These are phyloP conservation scores for Lycia hirtaria DNA, from an alignment of 2,888 invertebrate species.

Conservation along the genomic window DNA sequence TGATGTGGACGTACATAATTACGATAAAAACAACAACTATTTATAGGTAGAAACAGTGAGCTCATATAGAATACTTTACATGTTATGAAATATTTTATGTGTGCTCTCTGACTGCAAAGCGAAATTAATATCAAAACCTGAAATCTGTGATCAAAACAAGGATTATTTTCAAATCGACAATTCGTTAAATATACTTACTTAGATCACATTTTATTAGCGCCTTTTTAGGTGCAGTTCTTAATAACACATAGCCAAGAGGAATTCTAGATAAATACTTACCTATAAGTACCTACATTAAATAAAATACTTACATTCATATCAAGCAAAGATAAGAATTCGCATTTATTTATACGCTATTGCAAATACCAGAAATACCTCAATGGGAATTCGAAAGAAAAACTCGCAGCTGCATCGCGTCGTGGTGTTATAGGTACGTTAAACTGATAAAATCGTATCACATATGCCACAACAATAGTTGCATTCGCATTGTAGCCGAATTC, in stretches of 20 bases:
- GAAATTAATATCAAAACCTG: no score
- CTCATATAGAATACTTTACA: no score
- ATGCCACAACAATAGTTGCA: constrained; percentile 52
- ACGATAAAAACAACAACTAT: neutral
- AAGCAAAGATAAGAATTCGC: neutral
- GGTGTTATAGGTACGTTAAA: constrained; percentile 48
- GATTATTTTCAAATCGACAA: no score
- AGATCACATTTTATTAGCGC: no score
- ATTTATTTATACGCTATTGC: neutral
- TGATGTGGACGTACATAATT: neutral
- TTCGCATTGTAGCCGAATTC: constrained; percentile 57
- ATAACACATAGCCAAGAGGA: neutral
- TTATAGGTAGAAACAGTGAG: no score
- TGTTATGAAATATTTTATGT: no score
- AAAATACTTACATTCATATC: neutral
- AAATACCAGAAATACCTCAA: neutral
- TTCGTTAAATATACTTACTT: no score
- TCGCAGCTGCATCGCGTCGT: constrained; percentile 65
- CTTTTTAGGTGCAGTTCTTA: no score
- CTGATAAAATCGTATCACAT: constrained; percentile 44
- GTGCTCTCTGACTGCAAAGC: no score
- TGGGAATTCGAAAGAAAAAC: constrained; percentile 36
- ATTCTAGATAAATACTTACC: no score
- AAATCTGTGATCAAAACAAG: no score
- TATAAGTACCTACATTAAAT: neutral